A percentile compares a stretch with the other conserved stretches of the same genome.
Conservation (phyloP, 1,140 invertebrate species). For the Cataglyphis hispanica region DNA sequence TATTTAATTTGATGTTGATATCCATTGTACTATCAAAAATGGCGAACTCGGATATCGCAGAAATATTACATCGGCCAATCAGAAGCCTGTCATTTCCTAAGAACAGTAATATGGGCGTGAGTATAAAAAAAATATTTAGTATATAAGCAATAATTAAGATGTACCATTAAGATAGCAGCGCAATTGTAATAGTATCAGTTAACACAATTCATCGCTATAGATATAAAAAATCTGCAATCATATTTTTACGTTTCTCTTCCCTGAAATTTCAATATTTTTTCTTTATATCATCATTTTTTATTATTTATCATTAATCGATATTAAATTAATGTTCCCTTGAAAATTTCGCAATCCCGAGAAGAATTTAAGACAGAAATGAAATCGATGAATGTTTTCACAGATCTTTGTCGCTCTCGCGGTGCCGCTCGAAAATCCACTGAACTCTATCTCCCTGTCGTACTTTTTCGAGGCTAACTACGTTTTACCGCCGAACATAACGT, state of each 20-base stretch:
- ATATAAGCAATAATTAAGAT: neutral
- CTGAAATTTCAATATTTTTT: neutral
- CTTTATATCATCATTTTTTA: neutral
- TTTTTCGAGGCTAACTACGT: slow-evolving; percentile 92
- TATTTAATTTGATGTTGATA: slow-evolving; percentile 38
- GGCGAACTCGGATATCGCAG: slow-evolving; percentile 81
- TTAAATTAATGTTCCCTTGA: neutral
- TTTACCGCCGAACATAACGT: slow-evolving; percentile 85
- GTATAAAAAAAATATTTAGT: slow-evolving; percentile 53
- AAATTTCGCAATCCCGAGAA: neutral
- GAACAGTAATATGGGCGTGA: slow-evolving; percentile 82
- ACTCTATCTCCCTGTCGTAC: slow-evolving; percentile 91
- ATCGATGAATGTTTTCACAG: slow-evolving; percentile 74
- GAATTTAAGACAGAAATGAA: neutral
- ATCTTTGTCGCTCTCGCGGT: slow-evolving; percentile 90
- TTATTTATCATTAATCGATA: neutral
- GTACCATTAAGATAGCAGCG: neutral
- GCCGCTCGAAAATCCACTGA: slow-evolving; percentile 90
- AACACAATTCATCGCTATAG: neutral
- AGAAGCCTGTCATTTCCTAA: slow-evolving; percentile 81
- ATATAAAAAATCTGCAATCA: neutral
- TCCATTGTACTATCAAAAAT: slow-evolving; percentile 16
- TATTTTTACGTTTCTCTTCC: neutral
- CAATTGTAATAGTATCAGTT: neutral
- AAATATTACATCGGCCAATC: slow-evolving; percentile 83